Conservation (phyloP, 2,888 invertebrate genomes). For the Lamellibrachia columna region DNA sequence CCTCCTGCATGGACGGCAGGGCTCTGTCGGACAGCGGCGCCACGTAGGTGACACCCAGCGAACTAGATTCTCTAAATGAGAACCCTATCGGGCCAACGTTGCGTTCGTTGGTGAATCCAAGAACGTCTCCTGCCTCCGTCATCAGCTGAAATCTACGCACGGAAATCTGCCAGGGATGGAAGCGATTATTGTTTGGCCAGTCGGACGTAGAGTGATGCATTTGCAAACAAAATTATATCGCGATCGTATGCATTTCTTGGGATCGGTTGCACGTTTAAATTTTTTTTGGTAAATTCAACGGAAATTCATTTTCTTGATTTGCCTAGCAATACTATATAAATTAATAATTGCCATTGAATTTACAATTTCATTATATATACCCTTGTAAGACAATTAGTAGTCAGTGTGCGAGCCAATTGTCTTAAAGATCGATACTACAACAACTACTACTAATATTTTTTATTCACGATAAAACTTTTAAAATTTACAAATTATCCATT, state of each 20-base stretch:
- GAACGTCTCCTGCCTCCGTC: neutral
- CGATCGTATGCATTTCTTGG: neutral
- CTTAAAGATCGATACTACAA: neutral
- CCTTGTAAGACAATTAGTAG: neutral
- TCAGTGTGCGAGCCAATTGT: neutral
- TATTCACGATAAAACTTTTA: neutral
- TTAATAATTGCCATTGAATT: neutral
- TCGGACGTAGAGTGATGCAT: neutral
- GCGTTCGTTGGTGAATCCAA: neutral
- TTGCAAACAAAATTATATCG: neutral
- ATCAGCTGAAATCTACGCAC: neutral
- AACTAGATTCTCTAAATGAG: neutral
- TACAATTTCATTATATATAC: neutral
- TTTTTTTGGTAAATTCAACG: neutral
- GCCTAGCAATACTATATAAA: neutral
- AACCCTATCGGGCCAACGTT: neutral
- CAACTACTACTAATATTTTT: neutral
- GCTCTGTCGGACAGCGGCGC: neutral
- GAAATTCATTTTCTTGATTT: neutral
- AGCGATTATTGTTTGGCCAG: neutral
- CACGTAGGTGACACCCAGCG: slow-evolving; percentile 10
- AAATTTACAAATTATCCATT: neutral
- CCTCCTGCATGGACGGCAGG: neutral
- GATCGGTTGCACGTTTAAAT: neutral
- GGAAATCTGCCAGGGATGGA: neutral